Conservation (phyloP, 2,113 vertebrate species). For the Prolemur simus region DNA sequence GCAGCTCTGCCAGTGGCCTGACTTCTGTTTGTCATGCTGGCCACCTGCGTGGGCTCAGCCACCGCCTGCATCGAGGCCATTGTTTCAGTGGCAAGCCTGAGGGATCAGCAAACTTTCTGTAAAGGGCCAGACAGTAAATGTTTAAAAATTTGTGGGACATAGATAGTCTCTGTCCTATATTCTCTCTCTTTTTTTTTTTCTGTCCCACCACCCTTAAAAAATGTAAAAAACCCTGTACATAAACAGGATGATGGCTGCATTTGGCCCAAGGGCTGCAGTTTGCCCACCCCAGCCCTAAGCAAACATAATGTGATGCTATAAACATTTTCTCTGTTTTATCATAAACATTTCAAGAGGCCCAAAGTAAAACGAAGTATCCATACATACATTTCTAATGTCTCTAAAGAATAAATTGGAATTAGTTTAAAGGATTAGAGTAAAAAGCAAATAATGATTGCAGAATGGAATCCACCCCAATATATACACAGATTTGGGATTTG, state of each 20-base stretch:
- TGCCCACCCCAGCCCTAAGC: background rate
- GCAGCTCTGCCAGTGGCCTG: too few relatives aligned
- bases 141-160: background rate
- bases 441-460: background rate
- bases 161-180: background rate
- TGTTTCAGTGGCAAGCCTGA: background rate
- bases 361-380: background rate
- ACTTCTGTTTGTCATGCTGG: too few relatives aligned
- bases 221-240: background rate
- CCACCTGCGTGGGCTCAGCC: too few relatives aligned
- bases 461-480: background rate
- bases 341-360: conserved; percentile 8
- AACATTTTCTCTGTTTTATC: background rate
- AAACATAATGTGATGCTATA: background rate
- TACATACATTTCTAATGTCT: background rate
- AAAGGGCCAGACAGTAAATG: conserved; percentile 1
- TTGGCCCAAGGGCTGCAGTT: background rate
- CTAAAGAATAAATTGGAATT: conserved; percentile 8
- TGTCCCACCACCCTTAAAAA: background rate
- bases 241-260: background rate
- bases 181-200: background rate
- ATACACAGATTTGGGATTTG: background rate
- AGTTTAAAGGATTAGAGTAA: background rate
- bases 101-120: background rate
- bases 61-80: too few relatives aligned